Conservation (phyloP, 92 coral and sea anemone genomes). For the Umimayanthus kanabou region DNA sequence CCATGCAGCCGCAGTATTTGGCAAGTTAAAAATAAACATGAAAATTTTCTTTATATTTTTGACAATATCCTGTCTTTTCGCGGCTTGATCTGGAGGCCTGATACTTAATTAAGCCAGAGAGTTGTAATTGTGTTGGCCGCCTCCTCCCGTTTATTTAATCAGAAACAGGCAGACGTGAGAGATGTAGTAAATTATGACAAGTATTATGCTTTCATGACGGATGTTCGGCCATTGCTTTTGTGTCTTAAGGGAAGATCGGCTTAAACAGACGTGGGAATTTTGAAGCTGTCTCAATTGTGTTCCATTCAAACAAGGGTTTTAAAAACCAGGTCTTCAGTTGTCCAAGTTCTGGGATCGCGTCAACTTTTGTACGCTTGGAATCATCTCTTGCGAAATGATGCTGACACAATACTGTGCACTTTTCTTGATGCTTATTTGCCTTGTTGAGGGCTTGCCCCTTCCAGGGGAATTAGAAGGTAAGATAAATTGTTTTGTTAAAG, state of each 20-base stretch:
- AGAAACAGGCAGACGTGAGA: slow-evolving; percentile 16
- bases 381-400: not conserved
- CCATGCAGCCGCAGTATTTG: not conserved
- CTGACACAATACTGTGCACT: not conserved
- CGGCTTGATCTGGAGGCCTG: not conserved
- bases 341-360: not conserved
- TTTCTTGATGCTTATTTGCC: not conserved
- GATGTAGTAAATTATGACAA: slow-evolving; percentile 5
- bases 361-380: not conserved
- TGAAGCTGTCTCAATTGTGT: not conserved
- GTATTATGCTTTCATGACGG: not conserved
- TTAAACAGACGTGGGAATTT: slow-evolving; percentile 29
- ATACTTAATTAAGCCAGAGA: slow-evolving; percentile 35
- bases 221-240: slow-evolving; percentile 4
- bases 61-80: slow-evolving; percentile 15
- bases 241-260: slow-evolving; percentile 13
- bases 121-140: not conserved
- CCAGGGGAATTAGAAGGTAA: not conserved
- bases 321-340: slow-evolving; percentile 5
- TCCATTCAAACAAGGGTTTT: not conserved
- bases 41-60: slow-evolving; percentile 11
- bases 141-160: slow-evolving; percentile 15
- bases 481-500: not conserved
- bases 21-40: slow-evolving; percentile 4
- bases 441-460: slow-evolving; percentile 5